These are phyloP conservation scores for Brachypodius melanocephalos DNA, from an alignment of 2,113 vertebrate species.

Conservation along the genomic window DNA sequence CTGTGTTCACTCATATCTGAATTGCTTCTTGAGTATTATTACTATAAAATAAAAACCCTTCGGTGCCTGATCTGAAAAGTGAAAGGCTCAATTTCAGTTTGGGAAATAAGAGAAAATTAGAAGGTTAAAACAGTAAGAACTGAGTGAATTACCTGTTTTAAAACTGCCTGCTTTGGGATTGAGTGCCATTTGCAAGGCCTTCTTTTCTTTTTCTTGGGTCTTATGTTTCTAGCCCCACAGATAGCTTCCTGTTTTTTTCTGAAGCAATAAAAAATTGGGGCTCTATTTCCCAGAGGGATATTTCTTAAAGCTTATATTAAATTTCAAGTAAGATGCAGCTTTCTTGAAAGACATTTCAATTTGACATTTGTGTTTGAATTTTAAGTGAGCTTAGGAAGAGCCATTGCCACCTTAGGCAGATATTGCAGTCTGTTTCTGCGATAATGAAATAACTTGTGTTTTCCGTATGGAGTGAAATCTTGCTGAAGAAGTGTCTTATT, in stretches of 20 bases:
- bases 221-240: not conserved
- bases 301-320: slow-evolving; percentile 56
- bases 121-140: not conserved
- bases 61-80: not conserved
- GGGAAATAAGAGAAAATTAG: slow-evolving; percentile 11
- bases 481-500: slow-evolving; percentile 38
- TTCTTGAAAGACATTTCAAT: slow-evolving; percentile 45
- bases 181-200: not conserved
- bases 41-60: not conserved
- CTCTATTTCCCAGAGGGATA: not conserved
- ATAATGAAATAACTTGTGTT: slow-evolving; percentile 51
- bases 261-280: slow-evolving; percentile 8
- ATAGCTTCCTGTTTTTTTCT: slow-evolving; percentile 5
- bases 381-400: slow-evolving; percentile 32
- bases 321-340: slow-evolving; percentile 42
- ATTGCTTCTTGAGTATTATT: slow-evolving; percentile 4
- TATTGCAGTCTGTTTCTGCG: slow-evolving; percentile 31
- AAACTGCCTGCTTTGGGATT: not conserved
- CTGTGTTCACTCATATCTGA: not conserved
- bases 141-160: not conserved
- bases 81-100: not conserved
- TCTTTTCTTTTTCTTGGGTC: not conserved
- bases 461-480: slow-evolving; percentile 3
- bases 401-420: slow-evolving; percentile 33
- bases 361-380: slow-evolving; percentile 60